Evolutionary conservation across 53 echinoderm and acorn worm genomes (phyloP), one percentile per base, ranked within the genome.

Genomic region (Antedon mediterranea): DNA sequence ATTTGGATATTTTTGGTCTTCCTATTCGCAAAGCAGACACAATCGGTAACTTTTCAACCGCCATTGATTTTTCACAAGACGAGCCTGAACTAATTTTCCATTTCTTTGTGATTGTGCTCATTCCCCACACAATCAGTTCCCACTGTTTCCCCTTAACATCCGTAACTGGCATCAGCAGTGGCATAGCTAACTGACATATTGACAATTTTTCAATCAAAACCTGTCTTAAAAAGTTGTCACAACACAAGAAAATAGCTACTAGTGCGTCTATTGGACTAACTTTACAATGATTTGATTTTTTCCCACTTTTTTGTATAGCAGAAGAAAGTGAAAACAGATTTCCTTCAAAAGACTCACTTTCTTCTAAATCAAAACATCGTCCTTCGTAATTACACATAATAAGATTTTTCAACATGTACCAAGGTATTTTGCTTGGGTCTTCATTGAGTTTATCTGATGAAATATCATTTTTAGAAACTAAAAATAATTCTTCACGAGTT

Each of bases 201-300:
- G 80, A 80, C 1, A 80, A 34, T 34, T 80, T 80, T 30, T 80
- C 80, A 34, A 80, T 31, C 26, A 80, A 73, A 29, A 73, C 37
- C 37, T 80, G 80, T 23, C n/a, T 72, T 29, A 80, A 43, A 23
- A 80, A 80, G 34, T 80, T 2, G 37, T 80, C 72, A 37, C 73
- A 80, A 34, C 80, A 80, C 2, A 34, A 30, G 20, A 80, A 73
- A 72, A 80, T 0, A 33, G 80, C 80, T 11, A 57, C 23, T 1
- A 57, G 11, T 11, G 57, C 57, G 23, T 57, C 57, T 57, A 18
- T 26, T 2, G 57, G 57, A 57, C 57, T 57, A 18, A 57, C 23
- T n/a, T n/a, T n/a, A n/a, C n/a, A n/a, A n/a, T n/a, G 57, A 11
- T 6, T 37, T 37, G 4, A 57, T 57, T 57, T 8, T 13, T 4